Base-by-base conservation (phyloP, 2,888 invertebrate species). In the Lycia hirtaria region DNA sequence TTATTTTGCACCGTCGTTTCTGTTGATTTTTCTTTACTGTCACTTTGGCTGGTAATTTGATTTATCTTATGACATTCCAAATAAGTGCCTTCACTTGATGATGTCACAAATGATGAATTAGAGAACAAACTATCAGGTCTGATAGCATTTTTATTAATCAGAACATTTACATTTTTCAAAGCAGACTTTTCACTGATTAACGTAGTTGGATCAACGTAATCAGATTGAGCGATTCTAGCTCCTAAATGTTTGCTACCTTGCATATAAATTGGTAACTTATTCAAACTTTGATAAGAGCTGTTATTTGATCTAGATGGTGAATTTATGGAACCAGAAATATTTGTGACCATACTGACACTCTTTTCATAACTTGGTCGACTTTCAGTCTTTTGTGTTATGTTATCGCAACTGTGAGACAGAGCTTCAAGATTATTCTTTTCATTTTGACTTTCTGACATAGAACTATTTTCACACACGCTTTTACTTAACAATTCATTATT, bases 171-270 rank as follows among this genome's bases (percentile, higher is more conserved):
- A 88, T 76, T 94, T 75, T 85, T 91, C 37, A 84, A 72, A 9
- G 90, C 83, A 4, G 92, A 87, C 68, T 83, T 88, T 56, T 90
- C 88, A 33, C 65, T 81, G 35, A 94, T 93, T 15, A 97, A 87
- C 14, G 95, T 94, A 45, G 94, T 94, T 0, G 97, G 97, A 79
- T 97, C 96, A 0, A 95, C 96, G 72, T 97, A 97, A 77, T 97
- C 97, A 0, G 96, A 95, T 68, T 96, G 95, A 0, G 98, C 98
- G 78, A 98, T 97, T 64, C 97, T 94, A 33, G 97, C 97, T 0
- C 97, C 97, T 66, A 97, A 93, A 58, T 95, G 94, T 65, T 96
- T 95, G 67, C 97, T 97, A 9, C 97, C 96, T 83, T 96, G 96
- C 76, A 95, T 95, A 74, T 96, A 95, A 58, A 94, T 89, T 12